Evolutionary conservation across 2,888 invertebrate species (phyloP).

Genomic region (Hermaeophaga mercurialis): DNA sequence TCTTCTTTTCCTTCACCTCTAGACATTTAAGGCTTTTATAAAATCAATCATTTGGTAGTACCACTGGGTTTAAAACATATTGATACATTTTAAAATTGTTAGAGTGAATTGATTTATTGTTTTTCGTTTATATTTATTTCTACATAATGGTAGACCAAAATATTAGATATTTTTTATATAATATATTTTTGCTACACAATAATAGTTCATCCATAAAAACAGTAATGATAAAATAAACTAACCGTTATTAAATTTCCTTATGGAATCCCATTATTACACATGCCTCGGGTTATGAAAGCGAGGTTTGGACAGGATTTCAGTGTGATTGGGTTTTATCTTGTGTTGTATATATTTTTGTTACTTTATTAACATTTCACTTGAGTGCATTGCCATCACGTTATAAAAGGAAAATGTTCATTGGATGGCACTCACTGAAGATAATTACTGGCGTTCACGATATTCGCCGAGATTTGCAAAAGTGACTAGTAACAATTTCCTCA

Average conservation of each 20-base stretch:
- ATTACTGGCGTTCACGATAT: neutral
- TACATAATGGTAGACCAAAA: no score
- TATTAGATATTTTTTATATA: no score
- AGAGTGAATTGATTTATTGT: no score
- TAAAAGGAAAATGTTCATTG: neutral
- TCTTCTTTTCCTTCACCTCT: no score
- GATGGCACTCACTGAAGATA: neutral
- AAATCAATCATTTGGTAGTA: no score
- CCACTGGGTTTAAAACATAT: no score
- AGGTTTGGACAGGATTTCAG: conserved; percentile 1
- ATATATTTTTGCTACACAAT: no score
- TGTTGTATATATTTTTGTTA: conserved; percentile 3
- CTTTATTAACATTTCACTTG: neutral
- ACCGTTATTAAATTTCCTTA: neutral
- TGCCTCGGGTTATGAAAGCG: conserved; percentile 4
- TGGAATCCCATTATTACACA: neutral
- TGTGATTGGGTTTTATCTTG: conserved; percentile 1
- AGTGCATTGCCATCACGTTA: neutral
- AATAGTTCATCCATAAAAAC: neutral
- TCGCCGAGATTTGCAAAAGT: neutral
- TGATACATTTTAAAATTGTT: no score
- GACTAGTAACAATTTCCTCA: no score
- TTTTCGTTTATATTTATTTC: no score
- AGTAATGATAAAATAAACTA: neutral
- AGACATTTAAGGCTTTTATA: no score